Percentiles rank a stretch among this genome's conserved stretches.
phyloP scores from a whole-genome alignment of 2,797 vertebrate genomes.

The Astyanax mexicanus region DNA sequence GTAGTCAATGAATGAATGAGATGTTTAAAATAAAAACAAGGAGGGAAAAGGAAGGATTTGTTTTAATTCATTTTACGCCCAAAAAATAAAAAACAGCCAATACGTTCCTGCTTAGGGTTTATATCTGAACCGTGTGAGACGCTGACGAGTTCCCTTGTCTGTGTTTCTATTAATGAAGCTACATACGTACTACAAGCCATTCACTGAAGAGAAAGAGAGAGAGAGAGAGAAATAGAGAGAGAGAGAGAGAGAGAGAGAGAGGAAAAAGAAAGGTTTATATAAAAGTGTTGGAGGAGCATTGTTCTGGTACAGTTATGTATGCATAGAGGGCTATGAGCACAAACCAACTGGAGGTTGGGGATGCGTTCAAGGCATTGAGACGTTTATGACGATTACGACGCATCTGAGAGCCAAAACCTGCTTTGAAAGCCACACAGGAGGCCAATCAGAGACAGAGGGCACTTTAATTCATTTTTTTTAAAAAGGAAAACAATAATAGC shows the following conservation, averaged over 20 bases:
- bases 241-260: not conserved
- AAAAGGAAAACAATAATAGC: not conserved
- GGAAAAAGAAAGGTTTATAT: not conserved
- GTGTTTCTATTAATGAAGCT: conserved; percentile 12
- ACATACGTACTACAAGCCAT: conserved; percentile 1
- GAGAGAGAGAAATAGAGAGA: not conserved
- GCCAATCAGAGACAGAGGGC: not conserved
- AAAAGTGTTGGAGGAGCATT: conserved; percentile 7
- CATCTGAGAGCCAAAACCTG: conserved; percentile 16
- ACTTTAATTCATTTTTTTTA: not conserved
- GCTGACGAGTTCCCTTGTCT: conserved; percentile 16
- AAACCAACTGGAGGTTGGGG: not conserved
- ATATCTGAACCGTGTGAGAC: conserved; percentile 22
- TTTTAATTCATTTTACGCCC: not conserved
- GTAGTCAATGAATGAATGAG: conserved; percentile 67
- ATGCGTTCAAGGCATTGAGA: conserved; percentile 6
- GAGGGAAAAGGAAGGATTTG: not conserved
- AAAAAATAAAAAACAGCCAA: not conserved
- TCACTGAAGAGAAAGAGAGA: not conserved
- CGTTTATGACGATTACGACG: not conserved
- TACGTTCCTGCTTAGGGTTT: conserved; percentile 10
- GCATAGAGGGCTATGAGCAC: conserved; percentile 31
- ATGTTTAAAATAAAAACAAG: conserved; percentile 50
- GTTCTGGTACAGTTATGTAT: conserved; percentile 15
- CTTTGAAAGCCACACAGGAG: conserved; percentile 24